These are phyloP conservation scores for Calameuta pallipes DNA, from an alignment of 2,888 invertebrate genomes.

Conservation along the genomic window DNA sequence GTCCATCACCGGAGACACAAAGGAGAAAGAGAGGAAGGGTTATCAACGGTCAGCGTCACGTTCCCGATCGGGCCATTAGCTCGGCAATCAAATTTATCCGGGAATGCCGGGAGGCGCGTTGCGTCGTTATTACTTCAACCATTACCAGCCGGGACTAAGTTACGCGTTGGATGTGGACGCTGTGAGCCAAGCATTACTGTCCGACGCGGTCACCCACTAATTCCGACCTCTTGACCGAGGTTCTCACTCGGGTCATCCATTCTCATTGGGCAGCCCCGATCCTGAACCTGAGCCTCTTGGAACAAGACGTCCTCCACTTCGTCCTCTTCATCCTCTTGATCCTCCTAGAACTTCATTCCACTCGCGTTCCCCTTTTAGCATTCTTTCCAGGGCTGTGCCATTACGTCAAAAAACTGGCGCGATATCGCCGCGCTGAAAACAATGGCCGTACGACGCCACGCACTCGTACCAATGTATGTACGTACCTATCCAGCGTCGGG, in stretches of 20 bases:
- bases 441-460: neutral
- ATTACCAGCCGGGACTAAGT: neutral
- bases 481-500: neutral
- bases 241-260: neutral
- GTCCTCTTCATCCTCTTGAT: neutral
- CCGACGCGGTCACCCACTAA: neutral
- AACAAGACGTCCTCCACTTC: neutral
- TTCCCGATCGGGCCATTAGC: conserved; percentile 8
- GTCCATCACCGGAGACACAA: neutral
- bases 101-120: conserved; percentile 3
- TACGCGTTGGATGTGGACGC: neutral
- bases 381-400: neutral
- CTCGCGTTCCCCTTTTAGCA: neutral
- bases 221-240: neutral
- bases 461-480: neutral
- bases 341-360: neutral
- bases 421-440: neutral
- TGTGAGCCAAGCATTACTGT: neutral
- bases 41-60: conserved; percentile 1
- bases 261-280: neutral
- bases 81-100: conserved; percentile 6
- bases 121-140: conserved; percentile 1
- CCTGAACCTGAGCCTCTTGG: neutral
- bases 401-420: neutral
- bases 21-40: neutral